phyloP scores from a whole-genome alignment of 2,113 vertebrate species.

The Ictalurus furcatus region DNA sequence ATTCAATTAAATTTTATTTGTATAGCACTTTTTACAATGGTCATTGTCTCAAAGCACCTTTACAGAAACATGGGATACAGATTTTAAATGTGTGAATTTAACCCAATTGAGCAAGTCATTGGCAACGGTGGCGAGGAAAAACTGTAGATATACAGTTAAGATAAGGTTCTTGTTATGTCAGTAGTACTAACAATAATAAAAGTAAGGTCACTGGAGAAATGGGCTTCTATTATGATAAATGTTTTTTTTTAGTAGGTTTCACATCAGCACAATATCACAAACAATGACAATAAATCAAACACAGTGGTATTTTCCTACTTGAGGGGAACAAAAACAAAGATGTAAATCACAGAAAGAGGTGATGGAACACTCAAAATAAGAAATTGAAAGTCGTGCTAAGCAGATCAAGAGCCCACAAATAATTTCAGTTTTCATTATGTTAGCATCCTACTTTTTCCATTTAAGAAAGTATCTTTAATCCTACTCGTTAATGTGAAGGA shows the following conservation, averaged over 20 bases:
- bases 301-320: constrained; percentile 1
- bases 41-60: too few relatives aligned
- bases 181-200: background rate
- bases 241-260: background rate
- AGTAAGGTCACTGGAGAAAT: background rate
- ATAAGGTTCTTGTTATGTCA: background rate
- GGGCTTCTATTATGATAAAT: background rate
- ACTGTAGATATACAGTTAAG: too few relatives aligned
- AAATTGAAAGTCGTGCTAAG: background rate
- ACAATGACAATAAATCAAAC: background rate
- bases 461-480: background rate
- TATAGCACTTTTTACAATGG: too few relatives aligned
- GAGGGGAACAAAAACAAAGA: constrained; percentile 1
- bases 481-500: background rate
- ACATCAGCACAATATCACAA: background rate
- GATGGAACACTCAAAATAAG: background rate
- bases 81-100: too few relatives aligned
- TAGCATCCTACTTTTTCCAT: background rate
- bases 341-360: background rate
- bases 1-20: too few relatives aligned
- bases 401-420: background rate
- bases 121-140: too few relatives aligned
- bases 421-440: background rate
- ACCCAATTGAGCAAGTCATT: too few relatives aligned
- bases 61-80: too few relatives aligned